Evolutionary conservation across 2,888 invertebrate species (phyloP), one percentile per base, ranked within the genome.

Genomic region (Beris chalybata): DNA sequence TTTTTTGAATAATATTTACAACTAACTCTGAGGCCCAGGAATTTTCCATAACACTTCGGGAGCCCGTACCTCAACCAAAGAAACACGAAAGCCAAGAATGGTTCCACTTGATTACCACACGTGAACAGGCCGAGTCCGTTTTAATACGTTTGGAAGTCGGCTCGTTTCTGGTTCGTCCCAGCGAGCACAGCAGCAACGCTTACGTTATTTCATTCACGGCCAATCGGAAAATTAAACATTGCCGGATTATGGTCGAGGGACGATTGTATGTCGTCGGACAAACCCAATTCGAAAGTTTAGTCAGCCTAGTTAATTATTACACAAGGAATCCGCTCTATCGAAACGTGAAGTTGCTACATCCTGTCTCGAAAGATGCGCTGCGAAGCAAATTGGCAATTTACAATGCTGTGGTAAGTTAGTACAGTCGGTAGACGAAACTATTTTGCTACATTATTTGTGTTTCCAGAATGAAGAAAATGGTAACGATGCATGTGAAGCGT

Each of bases 161-260:
- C 0, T 95, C 97, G 0, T 99, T 96, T 81, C 83, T 99, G 44
- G 95, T 99, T 6, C 83, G 99, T 64, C 92, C 93, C 4, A 95
- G 93, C 76, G 94, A 94, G 73, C 91, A 92, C 72, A 95, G 95
- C 71, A 82, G 83, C 0, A 89, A 89, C 72, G 91, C 91, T 2
- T 97, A 91, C 79, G 95, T 96, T 12, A 93, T 99, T 73, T 97
- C 97, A 68, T 98, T 98, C 80, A 89, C 95, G 87, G 79, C 79
- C 3, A 95, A 95, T 74, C 92, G 90, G 63, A 93, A 95, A 80
- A 96, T 97, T 71, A 98, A 98, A 79, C 98, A 99, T 79, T 99
- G 97, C 79, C 88, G 96, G 58, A 93, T 99, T 69, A 93, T 93
- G 80, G 86, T 92, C 58, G 97, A 97, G 76, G 97, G 96, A 0